Evolutionary conservation across 2,888 invertebrate species (phyloP), one percentile per base, ranked within the genome.

Genomic region (Drosophila anomalata): DNA sequence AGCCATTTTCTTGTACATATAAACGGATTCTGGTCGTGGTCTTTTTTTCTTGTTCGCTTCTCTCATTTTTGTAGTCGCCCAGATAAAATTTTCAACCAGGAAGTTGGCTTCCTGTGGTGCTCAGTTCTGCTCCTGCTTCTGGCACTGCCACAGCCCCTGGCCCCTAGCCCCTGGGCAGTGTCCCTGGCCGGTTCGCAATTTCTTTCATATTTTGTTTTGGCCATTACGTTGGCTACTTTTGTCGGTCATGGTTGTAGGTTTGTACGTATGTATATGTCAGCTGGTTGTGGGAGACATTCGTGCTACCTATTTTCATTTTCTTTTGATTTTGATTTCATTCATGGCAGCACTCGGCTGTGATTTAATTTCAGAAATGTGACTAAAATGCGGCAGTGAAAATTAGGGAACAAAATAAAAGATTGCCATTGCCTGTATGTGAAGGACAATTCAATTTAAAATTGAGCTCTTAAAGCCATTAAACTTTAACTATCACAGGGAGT

Each of bases 1-100:
- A 84, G 80, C 81, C 85, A 78, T 73, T 83, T 83, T 79, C 84
- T 84, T 84, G 75, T 83, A 75, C 81, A 79, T 80, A 78, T 79
- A 82, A 84, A 83, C 84, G 79, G 72, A 84, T 79, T 75, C 71
- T 73, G 51, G 50, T 60, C 14, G 39, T 31, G 22, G 51, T 12
- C 24, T 48, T 26, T 46, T 20, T 17, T 53, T n/a, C 9, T 12
- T 53, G 39, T 48, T 67, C 36, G 39, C 22, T 44, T 55, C 44
- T 54, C 33, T 51, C 48, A 52, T 53, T 70, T 58, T 57, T 60
- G 62, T 73, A 47, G 76, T 71, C 63, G 63, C 46, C 54, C 56
- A 82, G 82, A 83, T 83, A 83, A 75, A 78, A 82, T 77, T 70
- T 75, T 74, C 79, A 79, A 83, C 79, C 84, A 79, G 84, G 78